Conservation (phyloP, 2,888 invertebrate species). For the Seladonia tumulorum region DNA sequence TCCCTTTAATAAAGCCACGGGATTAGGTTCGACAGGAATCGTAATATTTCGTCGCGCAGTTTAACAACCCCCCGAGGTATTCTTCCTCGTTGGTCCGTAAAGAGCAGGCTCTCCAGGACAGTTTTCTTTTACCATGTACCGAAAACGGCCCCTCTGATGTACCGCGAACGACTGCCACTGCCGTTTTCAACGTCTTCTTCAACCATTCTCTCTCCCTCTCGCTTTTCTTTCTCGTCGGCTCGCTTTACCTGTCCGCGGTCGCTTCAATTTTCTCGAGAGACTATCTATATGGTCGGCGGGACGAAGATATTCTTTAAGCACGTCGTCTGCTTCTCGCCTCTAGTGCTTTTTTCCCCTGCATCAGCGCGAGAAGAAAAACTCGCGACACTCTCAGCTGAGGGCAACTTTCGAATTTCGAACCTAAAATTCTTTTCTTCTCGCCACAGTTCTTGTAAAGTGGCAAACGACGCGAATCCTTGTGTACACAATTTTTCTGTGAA, state of each 20-base stretch:
- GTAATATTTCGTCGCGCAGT: slow-evolving; percentile 12
- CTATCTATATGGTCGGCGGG: slow-evolving; percentile 45
- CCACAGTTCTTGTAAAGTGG: background rate
- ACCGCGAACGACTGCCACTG: slow-evolving; percentile 36
- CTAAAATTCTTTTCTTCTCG: slow-evolving; percentile 1
- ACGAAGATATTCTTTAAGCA: slow-evolving; percentile 59
- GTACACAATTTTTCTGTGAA: too few relatives aligned
- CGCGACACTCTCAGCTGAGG: slow-evolving; percentile 38
- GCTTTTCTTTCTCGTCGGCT: slow-evolving; percentile 16
- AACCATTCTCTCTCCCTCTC: slow-evolving; percentile 14
- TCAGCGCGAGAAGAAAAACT: slow-evolving; percentile 40
- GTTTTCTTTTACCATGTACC: slow-evolving; percentile 4
- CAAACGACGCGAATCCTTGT: background rate
- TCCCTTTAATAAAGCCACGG: background rate
- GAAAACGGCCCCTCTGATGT: slow-evolving; percentile 34
- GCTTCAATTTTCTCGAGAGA: slow-evolving; percentile 63
- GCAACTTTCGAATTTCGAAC: slow-evolving; percentile 33
- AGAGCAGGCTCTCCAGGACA: slow-evolving; percentile 18
- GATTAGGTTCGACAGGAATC: slow-evolving; percentile 4
- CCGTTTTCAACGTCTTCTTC: slow-evolving; percentile 49
- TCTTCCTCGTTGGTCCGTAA: background rate
- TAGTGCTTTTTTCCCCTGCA: slow-evolving; percentile 32
- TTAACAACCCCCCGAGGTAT: background rate
- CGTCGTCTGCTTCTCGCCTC: slow-evolving; percentile 53
- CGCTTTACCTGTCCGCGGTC: slow-evolving; percentile 49